Base-by-base conservation (phyloP, 1,140 invertebrate species). In the Drosophila murphyi region DNA sequence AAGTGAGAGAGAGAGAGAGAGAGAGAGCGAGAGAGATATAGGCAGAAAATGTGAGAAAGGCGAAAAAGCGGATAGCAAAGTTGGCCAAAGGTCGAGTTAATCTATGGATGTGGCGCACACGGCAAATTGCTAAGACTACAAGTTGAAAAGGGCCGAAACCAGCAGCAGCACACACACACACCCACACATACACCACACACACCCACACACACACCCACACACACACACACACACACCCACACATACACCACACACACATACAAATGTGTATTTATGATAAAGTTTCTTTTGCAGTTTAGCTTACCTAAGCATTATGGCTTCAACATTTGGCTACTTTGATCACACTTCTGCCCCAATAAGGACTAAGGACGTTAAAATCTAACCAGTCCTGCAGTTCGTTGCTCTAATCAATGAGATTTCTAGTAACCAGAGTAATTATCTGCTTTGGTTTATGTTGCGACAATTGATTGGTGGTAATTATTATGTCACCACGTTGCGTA, bases 1-100 rank as follows among this genome's bases (percentile, higher is more conserved):
- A 12, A 12, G 12, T 12, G 12, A 47, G 39, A 43, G n/a, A 31
- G 28, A 47, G 5, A 55, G 7, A 32, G 2, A 12, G 3, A 20
- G 4, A 41, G 12, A 28, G 8, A 61, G 12, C 8, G 39, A 4
- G 8, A 31, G 3, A 37, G 3, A 35, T n/a, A 8, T 41, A n/a
- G 4, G 3, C 3, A 39, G 35, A 2, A n/a, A 28, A 10, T 31
- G 37, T 20, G 39, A 32, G 34, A 48, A 29, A 55, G 50, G 43
- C 37, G 41, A 20, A 37, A 37, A 55, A 56, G 60, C 37, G 54
- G 54, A 34, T 43, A 68, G 20, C 20, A 70, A 61, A 79, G 54
- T 68, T 76, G 69, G 63, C 57, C 85, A 75, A 74, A 80, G 82
- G 82, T 86, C 70, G 78, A 81, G 61, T 86, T 85, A 81, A 85